Percentiles rank a stretch among this genome's conserved stretches.
Conservation (phyloP, 30 jellyfish, hydroid and myxozoan genomes). For the Nemopilema nomurai region DNA sequence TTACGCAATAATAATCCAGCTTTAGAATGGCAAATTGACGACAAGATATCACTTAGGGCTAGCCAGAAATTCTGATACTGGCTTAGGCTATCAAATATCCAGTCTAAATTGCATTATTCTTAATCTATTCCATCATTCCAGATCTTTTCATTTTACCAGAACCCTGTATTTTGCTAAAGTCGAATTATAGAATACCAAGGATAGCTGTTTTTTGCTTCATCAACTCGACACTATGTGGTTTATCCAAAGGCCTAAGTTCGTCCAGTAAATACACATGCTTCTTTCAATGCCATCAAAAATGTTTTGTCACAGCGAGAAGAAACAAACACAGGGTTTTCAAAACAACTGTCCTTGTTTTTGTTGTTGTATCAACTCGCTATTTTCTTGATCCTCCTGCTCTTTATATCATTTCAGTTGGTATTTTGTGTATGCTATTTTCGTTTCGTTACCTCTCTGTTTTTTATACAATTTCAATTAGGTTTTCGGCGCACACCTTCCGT, state of each 20-base stretch:
- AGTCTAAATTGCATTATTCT: no score
- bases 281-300: not conserved
- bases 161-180: no score
- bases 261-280: not conserved
- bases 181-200: no score
- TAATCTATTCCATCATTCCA: no score
- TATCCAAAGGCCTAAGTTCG: not conserved
- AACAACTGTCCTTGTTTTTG: not conserved
- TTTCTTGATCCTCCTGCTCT: not conserved
- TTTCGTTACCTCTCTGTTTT: not conserved
- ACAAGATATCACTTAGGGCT: no score
- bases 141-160: no score
- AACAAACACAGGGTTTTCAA: not conserved
- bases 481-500: not conserved
- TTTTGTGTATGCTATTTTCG: not conserved
- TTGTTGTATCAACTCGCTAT: not conserved
- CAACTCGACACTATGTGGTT: not conserved
- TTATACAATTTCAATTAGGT: not conserved
- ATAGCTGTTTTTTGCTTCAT: no score
- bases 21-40: no score
- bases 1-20: no score
- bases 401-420: not conserved
- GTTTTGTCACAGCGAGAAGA: not conserved
- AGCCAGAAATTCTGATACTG: no score
- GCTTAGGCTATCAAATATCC: no score